These are phyloP conservation scores for Amia ocellicauda DNA, from an alignment of 2,113 vertebrate genomes.

Conservation along the genomic window DNA sequence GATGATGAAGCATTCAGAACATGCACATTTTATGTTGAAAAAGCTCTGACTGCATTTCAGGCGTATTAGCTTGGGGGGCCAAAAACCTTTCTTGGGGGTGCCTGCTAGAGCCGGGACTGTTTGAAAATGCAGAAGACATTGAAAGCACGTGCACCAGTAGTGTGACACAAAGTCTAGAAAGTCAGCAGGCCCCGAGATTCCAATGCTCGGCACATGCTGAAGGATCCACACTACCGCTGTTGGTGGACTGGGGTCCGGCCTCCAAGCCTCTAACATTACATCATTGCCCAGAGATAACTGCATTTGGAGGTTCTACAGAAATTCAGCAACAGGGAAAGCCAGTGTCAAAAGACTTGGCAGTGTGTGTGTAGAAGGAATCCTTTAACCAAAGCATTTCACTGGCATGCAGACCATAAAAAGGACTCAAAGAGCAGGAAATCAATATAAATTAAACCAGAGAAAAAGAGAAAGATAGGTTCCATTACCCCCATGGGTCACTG, in stretches of 20 bases:
- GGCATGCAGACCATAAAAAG: neutral
- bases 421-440: neutral
- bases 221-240: neutral
- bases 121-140: no score
- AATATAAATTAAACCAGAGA: no score
- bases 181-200: no score
- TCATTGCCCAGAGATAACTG: neutral
- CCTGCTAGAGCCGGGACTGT: no score
- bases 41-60: no score
- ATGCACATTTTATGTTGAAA: no score
- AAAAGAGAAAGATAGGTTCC: neutral
- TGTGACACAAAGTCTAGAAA: no score
- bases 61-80: no score
- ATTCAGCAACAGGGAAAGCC: neutral
- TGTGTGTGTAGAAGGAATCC: neutral
- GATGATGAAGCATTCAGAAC: no score
- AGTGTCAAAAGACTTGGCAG: neutral
- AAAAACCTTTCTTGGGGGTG: no score
- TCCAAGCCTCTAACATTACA: neutral
- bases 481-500: neutral
- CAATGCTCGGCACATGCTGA: no score
- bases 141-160: no score
- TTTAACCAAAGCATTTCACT: neutral
- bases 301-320: neutral
- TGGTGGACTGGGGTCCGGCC: neutral